Conservation (phyloP, 2,113 vertebrate species). For the Percina caprodes region DNA sequence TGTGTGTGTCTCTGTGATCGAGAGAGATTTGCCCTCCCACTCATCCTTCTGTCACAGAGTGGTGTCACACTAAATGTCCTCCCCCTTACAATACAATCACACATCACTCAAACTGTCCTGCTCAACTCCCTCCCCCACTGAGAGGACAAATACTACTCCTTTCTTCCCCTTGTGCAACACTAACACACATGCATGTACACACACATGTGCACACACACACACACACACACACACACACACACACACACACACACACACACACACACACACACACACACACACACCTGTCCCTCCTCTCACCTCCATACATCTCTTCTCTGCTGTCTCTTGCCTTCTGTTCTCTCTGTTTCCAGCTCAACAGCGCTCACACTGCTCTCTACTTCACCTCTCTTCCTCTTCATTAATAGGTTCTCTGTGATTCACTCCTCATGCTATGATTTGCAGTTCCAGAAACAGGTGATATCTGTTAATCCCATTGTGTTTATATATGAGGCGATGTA, state of each 20-base stretch:
- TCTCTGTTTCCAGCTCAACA: slow-evolving; percentile 50
- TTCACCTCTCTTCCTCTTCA: slow-evolving; percentile 25
- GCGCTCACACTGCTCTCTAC: slow-evolving; percentile 40
- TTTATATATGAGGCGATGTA: slow-evolving; percentile 33
- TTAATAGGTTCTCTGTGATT: slow-evolving; percentile 36
- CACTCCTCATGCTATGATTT: slow-evolving; percentile 18
- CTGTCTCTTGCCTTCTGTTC: slow-evolving; percentile 43
- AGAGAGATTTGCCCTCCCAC: slow-evolving; percentile 62
- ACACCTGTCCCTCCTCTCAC: slow-evolving; percentile 55
- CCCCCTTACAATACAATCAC: slow-evolving; percentile 59
- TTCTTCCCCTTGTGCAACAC: not conserved
- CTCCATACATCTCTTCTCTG: slow-evolving; percentile 55
- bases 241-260: slow-evolving; percentile 1
- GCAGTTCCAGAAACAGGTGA: slow-evolving; percentile 28
- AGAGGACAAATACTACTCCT: slow-evolving; percentile 67
- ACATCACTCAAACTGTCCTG: slow-evolving; percentile 72
- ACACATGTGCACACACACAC: slow-evolving; percentile 31
- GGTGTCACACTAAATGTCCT: slow-evolving; percentile 75
- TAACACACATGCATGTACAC: slow-evolving; percentile 7
- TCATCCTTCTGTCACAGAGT: slow-evolving; percentile 68
- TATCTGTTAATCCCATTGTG: slow-evolving; percentile 11
- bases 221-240: slow-evolving; percentile 31
- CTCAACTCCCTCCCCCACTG: slow-evolving; percentile 49
- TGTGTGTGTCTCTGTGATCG: slow-evolving; percentile 48
- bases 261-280: slow-evolving; percentile 30